Evolutionary conservation across 2,113 vertebrate species (phyloP), one percentile per base, ranked within the genome.

Genomic region (Hydropotes inermis): DNA sequence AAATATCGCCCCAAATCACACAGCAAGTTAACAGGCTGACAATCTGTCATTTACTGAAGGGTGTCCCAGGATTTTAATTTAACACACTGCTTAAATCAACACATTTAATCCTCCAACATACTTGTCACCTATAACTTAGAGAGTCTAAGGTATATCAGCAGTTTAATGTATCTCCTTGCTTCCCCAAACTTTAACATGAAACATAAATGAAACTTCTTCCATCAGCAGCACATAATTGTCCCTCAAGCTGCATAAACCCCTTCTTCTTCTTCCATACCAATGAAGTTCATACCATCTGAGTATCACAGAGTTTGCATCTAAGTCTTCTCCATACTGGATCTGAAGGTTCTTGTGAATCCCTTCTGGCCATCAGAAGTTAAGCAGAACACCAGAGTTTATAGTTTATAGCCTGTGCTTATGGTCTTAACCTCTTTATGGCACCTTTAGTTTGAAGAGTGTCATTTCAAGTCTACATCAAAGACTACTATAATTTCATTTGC

Each of bases 401-500:
- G 58, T 93, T 93, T 36, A 89, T 19, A 95, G 19, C 27, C 33
- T 92, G 28, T 76, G 70, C 36, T 91, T 94, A 82, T 61, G 19
- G 61, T 84, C 47, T 55, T 61, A 45, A 91, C 14, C 36, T 84
- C 55, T 84, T 82, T 27, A 25, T 25, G 61, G 52, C 55, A 78
- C 7, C 52, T 45, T 60, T 52, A 86, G 27, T 95, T 70, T 54
- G n/a, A 89, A 89, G 8, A 79, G 21, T 89, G 4, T 70, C 58
- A 70, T 74, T 89, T 95, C 67, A 97, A 95, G 47, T 39, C 25
- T 78, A 76, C 87, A 87, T 55, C 79, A 88, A 88, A 67, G 67
- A 67, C 39, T 78, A 61, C 16, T 23, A 87, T 23, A 87, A 81
- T 82, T 96, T 81, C 52, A 82, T 30, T 74, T 82, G n/a, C 30